Base-by-base conservation (phyloP, 2,113 vertebrate genomes). In the Nymphicus hollandicus region DNA sequence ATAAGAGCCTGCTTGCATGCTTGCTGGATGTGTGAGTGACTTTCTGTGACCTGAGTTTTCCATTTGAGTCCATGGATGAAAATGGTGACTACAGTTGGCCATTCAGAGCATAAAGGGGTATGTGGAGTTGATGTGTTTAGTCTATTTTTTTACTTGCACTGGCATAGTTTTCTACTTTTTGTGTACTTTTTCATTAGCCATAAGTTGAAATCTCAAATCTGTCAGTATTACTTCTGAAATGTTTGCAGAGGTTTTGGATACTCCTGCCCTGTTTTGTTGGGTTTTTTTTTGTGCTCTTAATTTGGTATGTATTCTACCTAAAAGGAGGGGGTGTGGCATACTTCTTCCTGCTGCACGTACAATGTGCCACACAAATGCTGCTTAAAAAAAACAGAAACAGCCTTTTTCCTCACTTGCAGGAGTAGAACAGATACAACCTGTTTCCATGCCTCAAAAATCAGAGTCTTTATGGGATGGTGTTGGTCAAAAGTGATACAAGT, bases 1-100 rank as follows among this genome's bases (percentile, higher is more conserved):
- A 2, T n/a, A 23, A 46, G 33, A 74, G 24, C 60, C 31, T 84
- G 28, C 27, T 43, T 72, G 20, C 0, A 3, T 50, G 20, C 46
- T 88, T 18, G 1, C 33, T 80, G 78, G 23, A 13, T 0, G 0
- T 35, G n/a, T 50, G 68, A 27, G 43, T 46, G 68, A 22, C 50
- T 50, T 85, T 49, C 19, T 76, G 31, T 72, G 53, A 23, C 10
- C 41, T 77, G 28, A 55, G 29, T 35, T 70, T 22, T 66, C 41
- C 47, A 10, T 77, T 89, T 0, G 1, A 47, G 24, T 64, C 81
- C 10, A 2, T 27, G 50, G 7, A 3, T 81, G 15, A 61, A 55
- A 71, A 6, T 28, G 22, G 29, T 35, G 39, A 17, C 27, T 71
- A 1, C 13, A 44, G 28, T 4, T 81, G 55, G 31, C 56, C 19